A percentile compares a stretch with the other conserved stretches of the same genome.
phyloP scores from a whole-genome alignment of 2,113 vertebrate species.

The Argyrosomus japonicus region DNA sequence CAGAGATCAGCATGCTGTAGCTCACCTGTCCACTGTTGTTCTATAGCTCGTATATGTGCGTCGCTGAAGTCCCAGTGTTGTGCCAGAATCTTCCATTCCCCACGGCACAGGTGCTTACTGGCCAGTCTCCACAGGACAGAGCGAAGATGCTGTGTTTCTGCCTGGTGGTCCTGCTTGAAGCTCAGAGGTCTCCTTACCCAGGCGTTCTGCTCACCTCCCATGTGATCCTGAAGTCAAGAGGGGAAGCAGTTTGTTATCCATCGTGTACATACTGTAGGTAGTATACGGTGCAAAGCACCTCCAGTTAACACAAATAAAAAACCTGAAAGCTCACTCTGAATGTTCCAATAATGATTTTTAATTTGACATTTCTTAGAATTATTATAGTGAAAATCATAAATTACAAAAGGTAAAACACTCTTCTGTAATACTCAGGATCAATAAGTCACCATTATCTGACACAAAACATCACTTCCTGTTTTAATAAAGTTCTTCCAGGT shows the following conservation, averaged over 20 bases:
- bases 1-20: not conserved
- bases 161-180: slow-evolving; percentile 90
- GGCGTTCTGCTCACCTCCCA: slow-evolving; percentile 70
- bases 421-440: not conserved
- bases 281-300: not conserved
- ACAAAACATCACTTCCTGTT: not conserved
- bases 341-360: not conserved
- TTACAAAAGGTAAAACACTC: not conserved
- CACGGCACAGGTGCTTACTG: slow-evolving; percentile 85
- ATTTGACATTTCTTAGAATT: not conserved
- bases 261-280: not conserved
- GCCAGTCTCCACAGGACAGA: slow-evolving; percentile 90
- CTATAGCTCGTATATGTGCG: slow-evolving; percentile 88
- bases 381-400: not conserved
- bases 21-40: slow-evolving; percentile 93
- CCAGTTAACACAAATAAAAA: not conserved
- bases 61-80: slow-evolving; percentile 91
- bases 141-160: slow-evolving; percentile 89
- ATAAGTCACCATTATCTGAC: not conserved
- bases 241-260: not conserved
- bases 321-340: not conserved
- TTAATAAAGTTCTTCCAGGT: not conserved
- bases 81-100: slow-evolving; percentile 91
- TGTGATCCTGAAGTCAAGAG: slow-evolving; percentile 79
- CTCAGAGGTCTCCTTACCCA: slow-evolving; percentile 82